Conservation (phyloP, 2,888 invertebrate genomes). For the Conchocele bisecta region DNA sequence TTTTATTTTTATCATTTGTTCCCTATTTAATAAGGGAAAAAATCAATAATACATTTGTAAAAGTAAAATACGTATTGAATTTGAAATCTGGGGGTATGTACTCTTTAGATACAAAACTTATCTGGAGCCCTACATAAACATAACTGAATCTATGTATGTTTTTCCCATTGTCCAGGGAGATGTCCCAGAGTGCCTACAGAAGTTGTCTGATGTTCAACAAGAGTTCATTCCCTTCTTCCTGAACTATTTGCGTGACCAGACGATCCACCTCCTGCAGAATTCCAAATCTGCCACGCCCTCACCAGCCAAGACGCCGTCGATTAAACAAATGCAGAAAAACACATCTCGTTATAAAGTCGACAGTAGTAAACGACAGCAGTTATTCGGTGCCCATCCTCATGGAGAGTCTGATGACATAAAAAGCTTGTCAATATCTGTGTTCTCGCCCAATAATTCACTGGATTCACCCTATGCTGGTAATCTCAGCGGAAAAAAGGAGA, state of each 20-base stretch:
- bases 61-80: too few species aligned
- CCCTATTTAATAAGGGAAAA: too few species aligned
- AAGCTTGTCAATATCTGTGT: constrained; percentile 57
- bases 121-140: too few species aligned
- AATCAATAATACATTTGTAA: too few species aligned
- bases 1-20: too few species aligned
- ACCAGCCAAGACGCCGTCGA: constrained; percentile 74
- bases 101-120: too few species aligned
- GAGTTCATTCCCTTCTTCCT: constrained; percentile 78
- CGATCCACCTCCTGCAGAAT: constrained; percentile 71
- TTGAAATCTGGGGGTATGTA: too few species aligned
- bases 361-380: constrained; percentile 64
- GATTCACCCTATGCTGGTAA: constrained; percentile 53
- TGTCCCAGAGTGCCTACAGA: constrained; percentile 47
- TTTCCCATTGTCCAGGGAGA: constrained; percentile 12
- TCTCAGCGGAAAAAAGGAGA: constrained; percentile 23
- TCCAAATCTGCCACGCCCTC: constrained; percentile 71
- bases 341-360: constrained; percentile 24
- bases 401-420: constrained; percentile 58
- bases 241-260: constrained; percentile 77
- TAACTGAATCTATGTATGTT: not conserved
- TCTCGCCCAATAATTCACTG: constrained; percentile 62
- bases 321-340: constrained; percentile 62
- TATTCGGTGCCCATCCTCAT: constrained; percentile 69
- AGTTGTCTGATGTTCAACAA: constrained; percentile 56